Evolutionary conservation across 2,113 vertebrate species (phyloP).

Genomic region (Lophochroa leadbeateri): DNA sequence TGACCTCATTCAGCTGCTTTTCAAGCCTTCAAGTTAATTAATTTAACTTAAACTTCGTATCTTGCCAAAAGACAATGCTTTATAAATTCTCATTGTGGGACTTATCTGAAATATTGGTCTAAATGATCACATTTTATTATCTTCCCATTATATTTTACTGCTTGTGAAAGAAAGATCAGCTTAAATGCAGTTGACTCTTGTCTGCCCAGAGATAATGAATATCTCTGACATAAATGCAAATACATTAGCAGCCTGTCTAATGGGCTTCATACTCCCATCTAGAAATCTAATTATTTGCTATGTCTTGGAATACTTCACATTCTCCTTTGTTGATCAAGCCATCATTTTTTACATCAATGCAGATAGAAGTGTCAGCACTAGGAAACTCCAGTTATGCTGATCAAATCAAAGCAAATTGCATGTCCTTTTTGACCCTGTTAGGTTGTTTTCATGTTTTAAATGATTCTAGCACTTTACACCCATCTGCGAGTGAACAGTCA

Average conservation of each 20-base stretch:
- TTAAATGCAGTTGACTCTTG: not conserved
- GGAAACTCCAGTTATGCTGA: not conserved
- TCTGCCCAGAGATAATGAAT: constrained; percentile 28
- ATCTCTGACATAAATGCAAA: constrained; percentile 34
- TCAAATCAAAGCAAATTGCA: not conserved
- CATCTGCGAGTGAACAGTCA: not conserved
- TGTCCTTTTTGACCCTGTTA: not conserved
- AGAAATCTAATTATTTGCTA: constrained; percentile 34
- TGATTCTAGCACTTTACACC: not conserved
- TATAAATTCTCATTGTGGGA: not conserved
- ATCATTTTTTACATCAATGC: not conserved
- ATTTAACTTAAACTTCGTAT: constrained; percentile 3
- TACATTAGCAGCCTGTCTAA: not conserved
- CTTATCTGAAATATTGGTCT: not conserved
- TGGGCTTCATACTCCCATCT: not conserved
- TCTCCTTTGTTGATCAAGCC: not conserved
- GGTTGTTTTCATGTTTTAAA: not conserved
- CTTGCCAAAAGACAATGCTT: not conserved
- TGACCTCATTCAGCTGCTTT: not conserved
- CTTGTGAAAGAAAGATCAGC: constrained; percentile 5
- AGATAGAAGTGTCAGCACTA: not conserved
- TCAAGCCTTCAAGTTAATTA: not conserved
- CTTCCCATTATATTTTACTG: constrained; percentile 14
- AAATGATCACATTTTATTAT: constrained; percentile 1
- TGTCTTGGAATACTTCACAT: not conserved